These are phyloP conservation scores for Torymus aiolomorphi DNA, from an alignment of 2,888 invertebrate genomes.

Conservation along the genomic window DNA sequence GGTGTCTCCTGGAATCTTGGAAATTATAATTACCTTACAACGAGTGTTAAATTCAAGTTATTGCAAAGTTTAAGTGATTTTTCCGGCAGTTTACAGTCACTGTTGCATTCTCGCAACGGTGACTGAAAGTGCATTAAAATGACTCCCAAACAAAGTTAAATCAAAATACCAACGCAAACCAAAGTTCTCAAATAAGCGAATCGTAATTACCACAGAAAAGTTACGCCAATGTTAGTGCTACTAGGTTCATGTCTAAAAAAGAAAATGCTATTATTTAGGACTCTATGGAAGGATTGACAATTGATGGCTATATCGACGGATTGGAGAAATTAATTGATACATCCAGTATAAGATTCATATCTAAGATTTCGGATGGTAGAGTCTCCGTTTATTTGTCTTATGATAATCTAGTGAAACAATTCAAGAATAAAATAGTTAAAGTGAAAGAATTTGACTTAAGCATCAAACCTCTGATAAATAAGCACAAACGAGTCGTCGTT, in stretches of 20 bases:
- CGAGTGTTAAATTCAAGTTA: no score
- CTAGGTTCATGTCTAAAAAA: neutral
- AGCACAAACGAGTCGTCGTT: constrained; percentile 26
- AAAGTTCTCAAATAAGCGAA: no score
- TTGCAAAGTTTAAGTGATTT: no score
- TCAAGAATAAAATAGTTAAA: constrained; percentile 18
- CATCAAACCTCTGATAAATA: constrained; percentile 1
- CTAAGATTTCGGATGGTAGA: constrained; percentile 21
- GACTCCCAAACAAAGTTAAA: no score
- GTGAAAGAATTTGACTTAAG: neutral
- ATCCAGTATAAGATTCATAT: constrained; percentile 8
- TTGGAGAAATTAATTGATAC: neutral
- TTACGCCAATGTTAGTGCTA: neutral
- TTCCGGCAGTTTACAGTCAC: no score
- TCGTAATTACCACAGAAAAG: no score
- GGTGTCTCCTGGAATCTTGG: no score
- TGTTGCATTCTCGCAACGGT: no score
- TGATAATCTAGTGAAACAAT: neutral
- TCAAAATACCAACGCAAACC: no score
- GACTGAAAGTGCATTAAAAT: no score
- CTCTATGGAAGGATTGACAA: neutral
- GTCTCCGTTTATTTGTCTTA: neutral
- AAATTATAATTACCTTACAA: no score
- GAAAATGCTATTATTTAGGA: constrained; percentile 24
- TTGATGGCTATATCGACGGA: constrained; percentile 20